A percentile compares a stretch with the other conserved stretches of the same genome.
phyloP scores from a whole-genome alignment of 2,888 invertebrate genomes.

The Tetrapedia diversipes region DNA sequence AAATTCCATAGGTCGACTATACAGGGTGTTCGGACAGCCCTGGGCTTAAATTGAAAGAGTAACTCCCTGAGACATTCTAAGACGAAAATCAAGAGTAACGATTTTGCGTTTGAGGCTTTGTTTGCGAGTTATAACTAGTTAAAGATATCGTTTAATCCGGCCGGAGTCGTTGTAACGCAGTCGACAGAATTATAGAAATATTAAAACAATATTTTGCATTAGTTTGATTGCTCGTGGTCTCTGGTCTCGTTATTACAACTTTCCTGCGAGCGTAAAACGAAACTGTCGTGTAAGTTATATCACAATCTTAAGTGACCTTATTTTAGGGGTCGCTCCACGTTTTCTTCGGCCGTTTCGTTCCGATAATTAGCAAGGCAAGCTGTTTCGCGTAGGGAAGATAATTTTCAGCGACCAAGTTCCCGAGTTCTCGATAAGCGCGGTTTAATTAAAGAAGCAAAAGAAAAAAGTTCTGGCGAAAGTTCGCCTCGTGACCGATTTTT shows the following conservation, averaged over 20 bases:
- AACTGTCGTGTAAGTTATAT: not conserved
- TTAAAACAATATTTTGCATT: too few species aligned
- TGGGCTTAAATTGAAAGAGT: too few species aligned
- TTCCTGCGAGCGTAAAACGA: not conserved
- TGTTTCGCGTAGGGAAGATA: not conserved
- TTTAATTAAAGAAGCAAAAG: slow-evolving; percentile 34
- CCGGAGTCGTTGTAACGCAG: too few species aligned
- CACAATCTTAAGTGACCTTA: not conserved
- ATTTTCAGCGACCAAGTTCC: slow-evolving; percentile 23
- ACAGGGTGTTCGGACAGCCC: too few species aligned
- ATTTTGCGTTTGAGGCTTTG: too few species aligned
- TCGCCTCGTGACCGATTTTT: slow-evolving; percentile 14
- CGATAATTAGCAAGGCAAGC: slow-evolving; percentile 20
- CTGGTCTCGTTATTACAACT: not conserved
- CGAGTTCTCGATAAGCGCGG: slow-evolving; percentile 29
- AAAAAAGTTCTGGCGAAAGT: slow-evolving; percentile 21
- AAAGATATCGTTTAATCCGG: too few species aligned
- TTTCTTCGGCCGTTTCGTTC: not conserved
- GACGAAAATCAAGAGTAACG: too few species aligned
- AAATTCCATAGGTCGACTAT: too few species aligned
- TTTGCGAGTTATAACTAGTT: too few species aligned
- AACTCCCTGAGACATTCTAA: too few species aligned
- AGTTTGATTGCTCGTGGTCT: too few species aligned
- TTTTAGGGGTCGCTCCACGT: not conserved
- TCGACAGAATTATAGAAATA: too few species aligned